These are phyloP conservation scores for Camponotus pennsylvanicus DNA, from an alignment of 1,140 invertebrate species.

Conservation along the genomic window DNA sequence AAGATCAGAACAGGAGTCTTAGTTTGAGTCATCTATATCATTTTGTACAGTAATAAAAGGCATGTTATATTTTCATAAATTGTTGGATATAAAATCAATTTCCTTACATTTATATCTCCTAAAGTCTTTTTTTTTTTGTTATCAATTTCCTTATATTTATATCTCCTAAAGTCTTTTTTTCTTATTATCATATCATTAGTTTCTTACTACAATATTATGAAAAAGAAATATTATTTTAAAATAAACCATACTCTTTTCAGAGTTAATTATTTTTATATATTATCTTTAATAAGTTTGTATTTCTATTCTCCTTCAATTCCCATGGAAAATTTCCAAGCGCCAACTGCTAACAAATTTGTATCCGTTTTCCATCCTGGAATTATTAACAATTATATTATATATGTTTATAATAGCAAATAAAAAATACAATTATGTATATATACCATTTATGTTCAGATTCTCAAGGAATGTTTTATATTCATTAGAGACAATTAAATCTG, in stretches of 20 bases:
- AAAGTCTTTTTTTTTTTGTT: conserved; percentile 59
- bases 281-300: background rate
- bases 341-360: conserved; percentile 85
- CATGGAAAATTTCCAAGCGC: conserved; percentile 80
- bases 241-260: background rate
- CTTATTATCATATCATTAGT: conserved; percentile 42
- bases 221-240: conserved; percentile 53
- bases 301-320: conserved; percentile 1
- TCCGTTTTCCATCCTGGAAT: conserved; percentile 86
- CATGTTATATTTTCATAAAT: conserved; percentile 80
- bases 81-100: conserved; percentile 75
- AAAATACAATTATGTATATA: conserved; percentile 71
- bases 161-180: conserved; percentile 41
- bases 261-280: conserved; percentile 21
- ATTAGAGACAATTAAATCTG: conserved; percentile 69
- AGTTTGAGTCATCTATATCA: conserved; percentile 73
- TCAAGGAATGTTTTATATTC: conserved; percentile 85
- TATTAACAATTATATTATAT: conserved; percentile 34
- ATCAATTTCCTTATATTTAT: conserved; percentile 64
- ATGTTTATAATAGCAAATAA: conserved; percentile 23
- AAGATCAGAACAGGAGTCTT: conserved; percentile 84
- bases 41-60: conserved; percentile 74
- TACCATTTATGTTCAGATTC: conserved; percentile 81
- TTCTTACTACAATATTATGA: background rate
- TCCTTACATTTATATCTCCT: conserved; percentile 51